These are phyloP conservation scores for Glaucidium brasilianum DNA, from an alignment of 2,113 vertebrate species.

Conservation along the genomic window DNA sequence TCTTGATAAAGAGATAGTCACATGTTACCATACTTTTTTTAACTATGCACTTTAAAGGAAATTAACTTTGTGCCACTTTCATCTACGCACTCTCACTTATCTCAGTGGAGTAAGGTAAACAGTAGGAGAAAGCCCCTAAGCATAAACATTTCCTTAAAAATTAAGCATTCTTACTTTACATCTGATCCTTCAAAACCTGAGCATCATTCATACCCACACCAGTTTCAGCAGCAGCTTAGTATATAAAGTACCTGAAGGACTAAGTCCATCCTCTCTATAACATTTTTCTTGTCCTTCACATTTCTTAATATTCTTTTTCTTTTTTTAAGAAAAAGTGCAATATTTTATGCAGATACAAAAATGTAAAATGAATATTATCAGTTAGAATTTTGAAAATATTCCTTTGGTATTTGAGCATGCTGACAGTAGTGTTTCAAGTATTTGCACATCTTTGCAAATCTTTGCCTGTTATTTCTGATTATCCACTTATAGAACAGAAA, in stretches of 20 bases:
- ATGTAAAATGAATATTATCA: neutral
- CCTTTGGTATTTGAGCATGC: neutral
- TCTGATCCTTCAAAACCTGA: neutral
- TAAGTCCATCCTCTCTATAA: neutral
- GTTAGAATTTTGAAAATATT: neutral
- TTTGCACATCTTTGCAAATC: neutral
- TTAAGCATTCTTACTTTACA: neutral
- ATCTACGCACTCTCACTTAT: neutral
- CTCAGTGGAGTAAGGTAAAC: neutral
- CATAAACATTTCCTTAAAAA: neutral
- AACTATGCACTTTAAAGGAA: neutral
- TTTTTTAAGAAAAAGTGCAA: neutral
- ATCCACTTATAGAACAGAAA: neutral
- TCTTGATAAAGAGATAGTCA: neutral
- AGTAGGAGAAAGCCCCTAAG: neutral
- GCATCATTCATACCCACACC: neutral
- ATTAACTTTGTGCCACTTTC: neutral
- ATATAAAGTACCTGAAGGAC: neutral
- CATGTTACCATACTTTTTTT: neutral
- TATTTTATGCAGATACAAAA: neutral
- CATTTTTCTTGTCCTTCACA: accelerated
- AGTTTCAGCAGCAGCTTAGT: neutral
- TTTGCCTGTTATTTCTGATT: neutral
- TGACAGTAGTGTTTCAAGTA: neutral
- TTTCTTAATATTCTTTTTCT: neutral